Base-by-base conservation (phyloP, 2,113 vertebrate species). In the Psephotus haematonotus region DNA sequence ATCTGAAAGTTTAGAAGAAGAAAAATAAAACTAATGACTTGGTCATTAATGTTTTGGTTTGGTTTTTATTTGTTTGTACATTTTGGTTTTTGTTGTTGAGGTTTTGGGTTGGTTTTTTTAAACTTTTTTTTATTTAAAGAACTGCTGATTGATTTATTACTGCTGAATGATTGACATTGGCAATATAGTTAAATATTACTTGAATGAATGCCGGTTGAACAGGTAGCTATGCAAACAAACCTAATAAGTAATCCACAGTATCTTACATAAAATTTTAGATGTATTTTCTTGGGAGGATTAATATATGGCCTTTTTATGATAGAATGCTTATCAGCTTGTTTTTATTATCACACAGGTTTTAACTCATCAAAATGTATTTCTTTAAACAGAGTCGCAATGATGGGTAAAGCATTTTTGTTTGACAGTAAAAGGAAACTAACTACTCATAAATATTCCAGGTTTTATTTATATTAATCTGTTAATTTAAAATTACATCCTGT, bases 71-170 rank as follows among this genome's bases (percentile, higher is more conserved):
- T 24, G 22, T 8, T 59, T 53, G 11, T 5, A 52, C 57, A 35
- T 24, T 72, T 59, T 8, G 3, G 23, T 49, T 85, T 13, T 7
- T 28, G 18, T 33, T 62, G 24, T 37, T 62, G n/a, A 25, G 25
- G 1, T 23, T 33, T 59, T 35, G 57, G 5, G 0, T 55, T 2
- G 0, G 6, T n/a, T 50, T 65, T 50, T 41, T 8, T 6, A 11
- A 15, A 7, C 0, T 8, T 22, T 17, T 35, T 35, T 44, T 57
- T 47, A 5, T 82, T 41, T 88, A 35, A 79, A 35, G 14, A 59
- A 33, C 27, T 60, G 4, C 2, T 49, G 14, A 37, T 27, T 3
- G 1, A 28, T 25, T 76, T 6, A 17, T 62, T 79, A 50, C 6
- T 72, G 5, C 8, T 19, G 22, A 94, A 49, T 62, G 3, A 2